Percentiles rank a stretch among this genome's conserved stretches.
Conservation (phyloP, 1,140 invertebrate genomes). For the Drosophila takahashii region DNA sequence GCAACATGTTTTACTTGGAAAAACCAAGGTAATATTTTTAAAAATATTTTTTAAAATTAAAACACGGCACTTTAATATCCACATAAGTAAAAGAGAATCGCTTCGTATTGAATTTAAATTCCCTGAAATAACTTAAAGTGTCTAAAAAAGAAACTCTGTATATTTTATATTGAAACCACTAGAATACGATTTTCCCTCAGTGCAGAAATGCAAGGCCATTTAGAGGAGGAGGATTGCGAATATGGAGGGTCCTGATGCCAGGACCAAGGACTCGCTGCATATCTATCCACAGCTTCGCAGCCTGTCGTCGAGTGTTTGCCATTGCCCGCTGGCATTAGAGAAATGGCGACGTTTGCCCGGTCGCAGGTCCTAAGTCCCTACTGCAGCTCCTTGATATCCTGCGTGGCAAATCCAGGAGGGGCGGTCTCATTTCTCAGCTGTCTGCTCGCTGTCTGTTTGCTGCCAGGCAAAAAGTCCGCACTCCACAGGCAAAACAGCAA, state of each 20-base stretch:
- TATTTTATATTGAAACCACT: too few species aligned
- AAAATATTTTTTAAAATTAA: background rate
- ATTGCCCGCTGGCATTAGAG: slow-evolving; percentile 72
- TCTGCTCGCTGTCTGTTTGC: slow-evolving; percentile 71
- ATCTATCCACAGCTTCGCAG: slow-evolving; percentile 48
- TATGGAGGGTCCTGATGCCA: slow-evolving; percentile 20
- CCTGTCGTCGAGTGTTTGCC: slow-evolving; percentile 57
- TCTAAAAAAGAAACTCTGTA: too few species aligned
- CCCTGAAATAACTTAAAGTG: too few species aligned
- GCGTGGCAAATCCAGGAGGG: slow-evolving; percentile 18
- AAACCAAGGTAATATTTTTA: background rate
- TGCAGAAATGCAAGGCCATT: slow-evolving; percentile 58
- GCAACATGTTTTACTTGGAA: slow-evolving; percentile 14
- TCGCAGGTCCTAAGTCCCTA: slow-evolving; percentile 36
- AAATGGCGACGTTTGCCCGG: slow-evolving; percentile 59
- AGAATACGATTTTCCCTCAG: slow-evolving; percentile 3
- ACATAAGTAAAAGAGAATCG: too few species aligned
- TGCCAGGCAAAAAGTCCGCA: slow-evolving; percentile 55
- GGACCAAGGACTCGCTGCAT: slow-evolving; percentile 48
- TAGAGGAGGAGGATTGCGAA: background rate
- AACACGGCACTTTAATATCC: background rate
- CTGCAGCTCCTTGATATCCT: slow-evolving; percentile 76
- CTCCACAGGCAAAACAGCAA: slow-evolving; percentile 76
- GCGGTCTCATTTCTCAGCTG: slow-evolving; percentile 73
- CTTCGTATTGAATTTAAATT: background rate